Conservation (phyloP, 1,140 invertebrate species). For the Solen grandis region DNA sequence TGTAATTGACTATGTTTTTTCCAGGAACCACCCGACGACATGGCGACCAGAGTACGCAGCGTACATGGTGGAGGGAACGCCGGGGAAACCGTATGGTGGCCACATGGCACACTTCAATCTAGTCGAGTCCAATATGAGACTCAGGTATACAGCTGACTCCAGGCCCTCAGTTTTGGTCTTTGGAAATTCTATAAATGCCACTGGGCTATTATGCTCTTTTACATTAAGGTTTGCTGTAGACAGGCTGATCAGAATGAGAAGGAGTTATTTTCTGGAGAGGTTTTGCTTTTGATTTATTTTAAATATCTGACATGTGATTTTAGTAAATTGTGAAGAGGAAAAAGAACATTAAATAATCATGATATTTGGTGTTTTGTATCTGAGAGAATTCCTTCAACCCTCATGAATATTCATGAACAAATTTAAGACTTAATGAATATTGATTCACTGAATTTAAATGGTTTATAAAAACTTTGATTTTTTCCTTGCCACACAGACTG, state of each 20-base stretch:
- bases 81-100: conserved; percentile 92
- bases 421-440: too few species aligned
- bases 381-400: too few species aligned
- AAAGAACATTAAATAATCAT: too few species aligned
- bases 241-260: neutral
- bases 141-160: conserved; percentile 82
- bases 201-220: neutral
- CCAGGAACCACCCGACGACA: conserved; percentile 70
- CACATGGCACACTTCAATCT: conserved; percentile 97
- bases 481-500: too few species aligned
- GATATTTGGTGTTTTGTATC: too few species aligned
- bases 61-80: conserved; percentile 99
- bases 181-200: neutral
- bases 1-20: conserved; percentile 4
- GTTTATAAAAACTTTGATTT: too few species aligned
- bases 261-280: neutral
- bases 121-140: conserved; percentile 98
- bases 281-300: too few species aligned
- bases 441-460: too few species aligned
- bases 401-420: too few species aligned
- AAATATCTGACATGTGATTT: too few species aligned
- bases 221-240: neutral
- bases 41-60: conserved; percentile 99
- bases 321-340: too few species aligned
- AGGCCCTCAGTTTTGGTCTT: neutral